Conservation (phyloP, 2,113 vertebrate genomes). For the Lycocorax pyrrhopterus region DNA sequence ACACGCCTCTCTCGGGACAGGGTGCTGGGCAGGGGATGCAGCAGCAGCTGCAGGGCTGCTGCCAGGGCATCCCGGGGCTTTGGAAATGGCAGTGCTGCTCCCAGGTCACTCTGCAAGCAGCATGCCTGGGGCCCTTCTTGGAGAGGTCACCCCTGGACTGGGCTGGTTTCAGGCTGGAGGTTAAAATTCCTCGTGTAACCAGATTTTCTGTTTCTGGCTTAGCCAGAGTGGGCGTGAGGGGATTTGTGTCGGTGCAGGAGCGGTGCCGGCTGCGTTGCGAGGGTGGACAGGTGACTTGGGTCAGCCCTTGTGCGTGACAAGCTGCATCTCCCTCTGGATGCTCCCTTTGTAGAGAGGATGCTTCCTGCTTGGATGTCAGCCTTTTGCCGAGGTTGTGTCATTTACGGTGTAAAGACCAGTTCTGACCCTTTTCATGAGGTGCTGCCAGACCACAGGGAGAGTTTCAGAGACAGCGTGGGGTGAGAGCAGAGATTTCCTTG, state of each 20-base stretch:
- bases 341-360: neutral
- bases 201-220: neutral
- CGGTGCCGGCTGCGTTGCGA: rapidly evolving
- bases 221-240: conserved; percentile 16
- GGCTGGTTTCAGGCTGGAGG: neutral
- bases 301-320: neutral
- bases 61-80: rapidly evolving
- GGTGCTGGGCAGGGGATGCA: neutral
- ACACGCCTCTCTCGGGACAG: rapidly evolving
- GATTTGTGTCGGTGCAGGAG: neutral
- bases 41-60: neutral
- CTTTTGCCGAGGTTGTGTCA: neutral
- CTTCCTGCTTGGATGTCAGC: neutral
- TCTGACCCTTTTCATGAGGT: neutral
- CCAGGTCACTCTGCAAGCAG: neutral
- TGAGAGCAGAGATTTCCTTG: neutral
- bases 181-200: neutral
- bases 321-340: neutral
- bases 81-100: neutral
- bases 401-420: neutral
- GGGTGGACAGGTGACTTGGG: neutral
- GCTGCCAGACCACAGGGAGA: neutral
- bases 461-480: neutral
- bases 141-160: neutral
- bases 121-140: rapidly evolving